Evolutionary conservation across 1,140 invertebrate species (phyloP).

Genomic region (Drosophila lacertosa): DNA sequence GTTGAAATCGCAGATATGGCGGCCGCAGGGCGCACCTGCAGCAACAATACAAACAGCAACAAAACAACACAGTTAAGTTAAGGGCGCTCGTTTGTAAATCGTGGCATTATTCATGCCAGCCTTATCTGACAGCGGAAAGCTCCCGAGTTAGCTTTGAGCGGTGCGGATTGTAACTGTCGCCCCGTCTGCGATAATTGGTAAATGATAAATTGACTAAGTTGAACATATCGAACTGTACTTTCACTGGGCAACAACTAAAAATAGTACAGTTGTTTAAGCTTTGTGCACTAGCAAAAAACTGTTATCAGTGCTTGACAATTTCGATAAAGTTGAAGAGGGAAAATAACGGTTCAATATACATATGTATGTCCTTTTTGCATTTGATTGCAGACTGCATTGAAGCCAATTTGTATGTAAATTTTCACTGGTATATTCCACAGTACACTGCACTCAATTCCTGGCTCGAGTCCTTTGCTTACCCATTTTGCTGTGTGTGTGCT

Average conservation of each 20-base stretch:
- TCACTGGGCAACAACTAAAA: not conserved
- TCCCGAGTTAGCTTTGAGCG: slow-evolving; percentile 14
- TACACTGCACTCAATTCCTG: not conserved
- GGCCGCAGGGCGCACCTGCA: not conserved
- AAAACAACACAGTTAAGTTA: no score
- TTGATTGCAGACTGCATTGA: not conserved
- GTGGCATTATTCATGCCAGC: slow-evolving; percentile 23
- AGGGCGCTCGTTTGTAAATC: slow-evolving; percentile 11
- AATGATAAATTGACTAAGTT: slow-evolving; percentile 20
- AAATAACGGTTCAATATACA: no score
- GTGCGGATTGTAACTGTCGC: slow-evolving; percentile 16
- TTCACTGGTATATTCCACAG: slow-evolving; percentile 15
- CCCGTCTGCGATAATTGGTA: no score
- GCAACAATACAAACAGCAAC: no score
- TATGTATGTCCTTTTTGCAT: not conserved
- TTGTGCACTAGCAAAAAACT: not conserved
- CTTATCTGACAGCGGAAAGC: slow-evolving; percentile 27
- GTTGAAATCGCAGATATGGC: slow-evolving; percentile 4
- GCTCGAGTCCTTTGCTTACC: slow-evolving; percentile 18
- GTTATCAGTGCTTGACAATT: not conserved
- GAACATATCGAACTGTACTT: slow-evolving; percentile 10
- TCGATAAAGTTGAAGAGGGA: not conserved
- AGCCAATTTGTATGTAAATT: not conserved
- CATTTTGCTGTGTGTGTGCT: slow-evolving; percentile 22
- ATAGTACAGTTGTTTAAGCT: slow-evolving; percentile 9